Evolutionary conservation across 2,113 vertebrate species (phyloP), one percentile per base, ranked within the genome.

Genomic region (Calidris pugnax): DNA sequence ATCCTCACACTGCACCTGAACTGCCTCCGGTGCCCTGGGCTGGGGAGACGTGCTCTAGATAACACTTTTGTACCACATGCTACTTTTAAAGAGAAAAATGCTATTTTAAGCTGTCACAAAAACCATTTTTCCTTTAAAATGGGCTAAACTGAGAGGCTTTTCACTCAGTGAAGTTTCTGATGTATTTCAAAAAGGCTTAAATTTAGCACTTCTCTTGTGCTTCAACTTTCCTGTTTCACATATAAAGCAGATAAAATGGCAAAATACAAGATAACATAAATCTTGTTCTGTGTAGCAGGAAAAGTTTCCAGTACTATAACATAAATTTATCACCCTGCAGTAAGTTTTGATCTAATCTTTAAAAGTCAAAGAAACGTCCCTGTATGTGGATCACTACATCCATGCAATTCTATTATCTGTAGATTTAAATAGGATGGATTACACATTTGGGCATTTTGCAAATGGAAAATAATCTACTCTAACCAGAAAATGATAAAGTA

Each of bases 41-140:
- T 24, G 33, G 28, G 19, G 64, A 76, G 26, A 63, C 2, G 3
- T 35, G 66, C 24, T 33, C 74, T 26, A 51, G 24, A 15, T 22
- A 67, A 71, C 0, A 1, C 56, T 50, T 56, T 41, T 18, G 43
- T 75, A 75, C 33, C 37, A 28, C 33, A 6, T 0, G 7, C 2
- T 14, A 14, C 43, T 82, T 60, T 41, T 24, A 45, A 50, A 84
- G 41, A 57, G 16, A 63, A 78, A 77, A 84, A n/a, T 20, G 9
- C 28, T 68, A 35, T 18, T 75, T 87, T 26, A 89, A 68, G 32
- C 45, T 37, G 35, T 7, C 53, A 82, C 12, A 75, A 72, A 33
- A 39, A 47, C 3, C 1, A 0, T 26, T 67, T 94, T 50, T 73
- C 6, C 22, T 45, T 87, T 76, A 63, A 86, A 74, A 50, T 7